These are phyloP conservation scores for Exephanes ischioxanthus DNA, from an alignment of 2,888 invertebrate genomes.

Conservation along the genomic window DNA sequence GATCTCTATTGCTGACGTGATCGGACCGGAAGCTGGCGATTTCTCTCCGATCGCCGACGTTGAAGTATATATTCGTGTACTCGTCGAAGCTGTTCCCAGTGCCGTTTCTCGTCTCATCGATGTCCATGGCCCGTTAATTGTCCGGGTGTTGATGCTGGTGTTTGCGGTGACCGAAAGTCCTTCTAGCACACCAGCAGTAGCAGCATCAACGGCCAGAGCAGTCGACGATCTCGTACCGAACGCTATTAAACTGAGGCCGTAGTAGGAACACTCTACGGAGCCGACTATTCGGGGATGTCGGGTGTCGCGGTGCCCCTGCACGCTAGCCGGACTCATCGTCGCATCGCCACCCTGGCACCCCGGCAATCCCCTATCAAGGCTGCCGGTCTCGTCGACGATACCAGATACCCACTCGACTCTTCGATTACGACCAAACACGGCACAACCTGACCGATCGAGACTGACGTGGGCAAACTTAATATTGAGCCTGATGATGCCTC, in stretches of 20 bases:
- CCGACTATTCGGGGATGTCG: conserved; percentile 76
- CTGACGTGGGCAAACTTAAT: conserved; percentile 28
- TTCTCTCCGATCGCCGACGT: conserved; percentile 81
- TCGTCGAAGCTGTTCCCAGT: conserved; percentile 80
- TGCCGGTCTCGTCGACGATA: conserved; percentile 68
- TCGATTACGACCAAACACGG: conserved; percentile 48
- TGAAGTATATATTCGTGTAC: conserved; percentile 80
- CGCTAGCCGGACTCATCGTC: conserved; percentile 83
- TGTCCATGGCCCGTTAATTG: conserved; percentile 82
- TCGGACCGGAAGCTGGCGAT: conserved; percentile 80
- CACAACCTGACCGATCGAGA: conserved; percentile 34
- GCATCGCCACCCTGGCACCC: conserved; percentile 82
- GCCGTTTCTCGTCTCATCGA: conserved; percentile 81
- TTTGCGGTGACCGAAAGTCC: conserved; percentile 48
- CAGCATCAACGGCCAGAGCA: conserved; percentile 42
- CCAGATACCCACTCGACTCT: conserved; percentile 51
- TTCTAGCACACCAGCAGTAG: conserved; percentile 47
- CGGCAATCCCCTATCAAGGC: conserved; percentile 75
- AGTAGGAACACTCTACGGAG: conserved; percentile 47
- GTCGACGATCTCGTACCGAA: conserved; percentile 46
- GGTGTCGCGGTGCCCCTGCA: conserved; percentile 78
- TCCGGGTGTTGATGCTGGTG: conserved; percentile 57
- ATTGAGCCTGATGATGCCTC: conserved; percentile 50
- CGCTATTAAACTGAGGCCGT: conserved; percentile 43
- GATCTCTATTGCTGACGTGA: conserved; percentile 81